Conservation (phyloP, 23 tunicate species). For the Oikopleura vanhoeffeni region DNA sequence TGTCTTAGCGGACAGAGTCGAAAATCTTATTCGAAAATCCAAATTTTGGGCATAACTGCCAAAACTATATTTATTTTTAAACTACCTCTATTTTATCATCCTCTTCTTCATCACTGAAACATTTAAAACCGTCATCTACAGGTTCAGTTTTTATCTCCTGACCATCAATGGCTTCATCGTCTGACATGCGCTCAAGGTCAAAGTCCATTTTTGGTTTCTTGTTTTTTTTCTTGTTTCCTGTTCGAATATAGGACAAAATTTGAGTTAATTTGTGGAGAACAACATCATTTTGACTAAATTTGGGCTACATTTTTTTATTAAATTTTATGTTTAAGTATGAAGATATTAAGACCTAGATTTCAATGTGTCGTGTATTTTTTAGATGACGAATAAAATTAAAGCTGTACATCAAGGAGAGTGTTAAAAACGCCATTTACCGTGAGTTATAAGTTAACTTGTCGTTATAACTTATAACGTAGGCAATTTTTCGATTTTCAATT, state of each 20-base stretch:
- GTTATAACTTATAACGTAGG: no score
- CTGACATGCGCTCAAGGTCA: background rate
- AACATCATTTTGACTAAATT: slow-evolving; percentile 51
- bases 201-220: slow-evolving; percentile 39
- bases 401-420: no score
- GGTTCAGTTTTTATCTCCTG: background rate
- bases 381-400: no score
- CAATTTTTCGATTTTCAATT: no score
- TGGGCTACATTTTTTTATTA: no score
- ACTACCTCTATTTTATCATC: background rate
- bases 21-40: background rate
- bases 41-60: background rate
- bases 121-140: background rate
- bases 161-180: background rate
- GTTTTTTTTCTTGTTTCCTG: slow-evolving; percentile 47
- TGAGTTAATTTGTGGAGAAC: slow-evolving; percentile 87
- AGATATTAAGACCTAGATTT: background rate
- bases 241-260: slow-evolving; percentile 57
- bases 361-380: background rate
- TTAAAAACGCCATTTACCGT: no score
- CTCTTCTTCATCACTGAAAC: slow-evolving; percentile 7
- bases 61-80: background rate
- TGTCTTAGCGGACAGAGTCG: no score
- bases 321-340: slow-evolving; percentile 37
- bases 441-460: no score